phyloP scores from a whole-genome alignment of 2,113 vertebrate species.

The Rhinoderma darwinii region DNA sequence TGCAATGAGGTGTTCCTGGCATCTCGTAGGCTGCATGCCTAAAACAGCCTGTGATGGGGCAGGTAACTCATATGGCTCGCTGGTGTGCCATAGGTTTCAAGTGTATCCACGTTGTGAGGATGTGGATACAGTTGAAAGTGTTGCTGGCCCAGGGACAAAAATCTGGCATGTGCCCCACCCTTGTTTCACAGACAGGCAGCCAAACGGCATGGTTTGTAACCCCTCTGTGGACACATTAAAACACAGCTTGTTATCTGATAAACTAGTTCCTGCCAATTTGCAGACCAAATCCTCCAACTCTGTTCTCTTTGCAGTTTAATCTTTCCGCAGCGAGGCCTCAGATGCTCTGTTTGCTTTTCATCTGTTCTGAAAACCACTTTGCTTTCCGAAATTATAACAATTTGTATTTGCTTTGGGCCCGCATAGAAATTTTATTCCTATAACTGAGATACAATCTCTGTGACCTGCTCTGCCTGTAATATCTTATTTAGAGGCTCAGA shows the following conservation, averaged over 20 bases:
- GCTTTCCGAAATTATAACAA: slow-evolving; percentile 59
- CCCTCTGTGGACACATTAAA: slow-evolving; percentile 48
- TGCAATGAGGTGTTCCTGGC: no score
- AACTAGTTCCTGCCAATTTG: slow-evolving; percentile 52
- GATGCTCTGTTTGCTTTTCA: slow-evolving; percentile 56
- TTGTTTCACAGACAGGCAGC: background rate
- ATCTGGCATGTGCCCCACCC: background rate
- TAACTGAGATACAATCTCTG: slow-evolving; percentile 58
- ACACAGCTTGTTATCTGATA: slow-evolving; percentile 53
- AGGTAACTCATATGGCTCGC: no score
- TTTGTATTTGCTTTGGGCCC: slow-evolving; percentile 55
- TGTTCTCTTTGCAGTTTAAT: slow-evolving; percentile 44
- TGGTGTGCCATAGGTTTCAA: no score
- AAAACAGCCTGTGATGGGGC: no score
- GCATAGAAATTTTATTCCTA: slow-evolving; percentile 52
- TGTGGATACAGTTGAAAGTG: no score
- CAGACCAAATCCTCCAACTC: slow-evolving; percentile 43
- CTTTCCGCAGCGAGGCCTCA: slow-evolving; percentile 48
- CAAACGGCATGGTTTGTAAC: slow-evolving; percentile 5
- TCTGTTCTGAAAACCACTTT: slow-evolving; percentile 56
- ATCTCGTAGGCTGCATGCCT: no score
- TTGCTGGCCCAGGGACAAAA: no score
- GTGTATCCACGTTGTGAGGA: no score
- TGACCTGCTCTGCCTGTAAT: slow-evolving; percentile 53
- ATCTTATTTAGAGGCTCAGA: slow-evolving; percentile 56